A percentile compares a stretch with the other conserved stretches of the same genome.
phyloP scores from a whole-genome alignment of 2,888 invertebrate species.

The Melieria omissa region DNA sequence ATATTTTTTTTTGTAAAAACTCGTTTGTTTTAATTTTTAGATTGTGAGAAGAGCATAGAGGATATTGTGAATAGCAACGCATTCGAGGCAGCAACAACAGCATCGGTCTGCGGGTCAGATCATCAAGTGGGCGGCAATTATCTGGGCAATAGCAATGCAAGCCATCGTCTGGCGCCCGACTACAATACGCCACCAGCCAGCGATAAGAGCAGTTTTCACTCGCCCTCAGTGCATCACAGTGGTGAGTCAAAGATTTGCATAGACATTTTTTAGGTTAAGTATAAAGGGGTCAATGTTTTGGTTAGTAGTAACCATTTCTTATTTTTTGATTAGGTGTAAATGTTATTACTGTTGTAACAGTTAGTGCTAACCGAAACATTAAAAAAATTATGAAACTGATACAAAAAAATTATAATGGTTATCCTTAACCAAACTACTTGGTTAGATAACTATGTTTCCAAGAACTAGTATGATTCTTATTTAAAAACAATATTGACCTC shows the following conservation, averaged over 20 bases:
- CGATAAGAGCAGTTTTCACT: slow-evolving; percentile 62
- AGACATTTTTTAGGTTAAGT: not conserved
- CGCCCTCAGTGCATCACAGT: slow-evolving; percentile 56
- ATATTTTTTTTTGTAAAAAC: slow-evolving; percentile 20
- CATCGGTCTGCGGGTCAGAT: slow-evolving; percentile 63
- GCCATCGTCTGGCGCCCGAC: slow-evolving; percentile 51
- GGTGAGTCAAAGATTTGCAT: slow-evolving; percentile 18
- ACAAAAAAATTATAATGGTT: no score
- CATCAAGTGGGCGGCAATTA: slow-evolving; percentile 62
- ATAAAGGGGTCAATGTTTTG: not conserved
- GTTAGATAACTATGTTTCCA: no score
- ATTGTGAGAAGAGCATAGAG: slow-evolving; percentile 62
- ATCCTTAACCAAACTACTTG: no score
- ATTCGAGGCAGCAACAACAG: slow-evolving; percentile 56
- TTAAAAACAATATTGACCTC: no score
- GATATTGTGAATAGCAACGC: slow-evolving; percentile 56
- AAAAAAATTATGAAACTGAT: not conserved
- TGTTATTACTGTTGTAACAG: not conserved
- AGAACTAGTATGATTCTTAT: no score
- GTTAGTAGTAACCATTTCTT: no score
- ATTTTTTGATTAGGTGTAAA: not conserved
- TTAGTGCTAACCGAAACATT: not conserved
- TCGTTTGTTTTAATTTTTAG: slow-evolving; percentile 43
- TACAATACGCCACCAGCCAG: slow-evolving; percentile 51
- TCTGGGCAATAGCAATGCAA: slow-evolving; percentile 49